These are phyloP conservation scores for Tetrapedia diversipes DNA, from an alignment of 2,888 invertebrate genomes.

Conservation along the genomic window DNA sequence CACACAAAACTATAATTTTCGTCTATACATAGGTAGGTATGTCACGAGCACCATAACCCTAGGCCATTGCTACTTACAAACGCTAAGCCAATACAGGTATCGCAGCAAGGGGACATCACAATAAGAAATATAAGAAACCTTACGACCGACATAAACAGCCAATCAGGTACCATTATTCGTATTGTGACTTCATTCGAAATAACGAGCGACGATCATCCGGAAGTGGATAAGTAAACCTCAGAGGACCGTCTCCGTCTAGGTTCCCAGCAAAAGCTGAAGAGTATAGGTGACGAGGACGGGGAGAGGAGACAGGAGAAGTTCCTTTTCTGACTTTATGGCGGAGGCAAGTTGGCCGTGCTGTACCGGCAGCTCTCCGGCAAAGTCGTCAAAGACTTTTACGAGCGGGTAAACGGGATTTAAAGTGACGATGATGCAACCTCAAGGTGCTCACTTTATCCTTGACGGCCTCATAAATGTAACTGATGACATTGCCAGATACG, in stretches of 20 bases:
- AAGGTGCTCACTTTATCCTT: constrained; percentile 83
- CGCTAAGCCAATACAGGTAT: background rate
- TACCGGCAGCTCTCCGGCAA: constrained; percentile 76
- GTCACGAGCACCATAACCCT: too few relatives aligned
- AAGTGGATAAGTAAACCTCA: constrained; percentile 79
- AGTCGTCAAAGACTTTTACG: constrained; percentile 83
- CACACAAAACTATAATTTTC: background rate
- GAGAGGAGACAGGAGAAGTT: constrained; percentile 61
- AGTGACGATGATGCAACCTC: constrained; percentile 83
- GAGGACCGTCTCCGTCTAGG: constrained; percentile 74
- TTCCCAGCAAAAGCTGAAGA: constrained; percentile 48
- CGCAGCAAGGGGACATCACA: background rate
- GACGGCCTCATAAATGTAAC: constrained; percentile 83
- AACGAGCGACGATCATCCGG: constrained; percentile 75
- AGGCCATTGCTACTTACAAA: background rate
- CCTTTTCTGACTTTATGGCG: constrained; percentile 76
- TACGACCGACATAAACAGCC: background rate
- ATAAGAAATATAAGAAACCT: background rate
- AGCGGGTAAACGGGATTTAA: constrained; percentile 83
- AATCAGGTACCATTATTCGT: constrained; percentile 28
- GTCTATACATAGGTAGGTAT: too few relatives aligned
- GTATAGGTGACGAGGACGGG: constrained; percentile 71
- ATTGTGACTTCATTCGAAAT: constrained; percentile 66
- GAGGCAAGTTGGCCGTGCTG: constrained; percentile 71
- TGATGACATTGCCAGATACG: constrained; percentile 82